Evolutionary conservation across 1,140 invertebrate genomes (phyloP).

Genomic region (Heliconius eleuchia): DNA sequence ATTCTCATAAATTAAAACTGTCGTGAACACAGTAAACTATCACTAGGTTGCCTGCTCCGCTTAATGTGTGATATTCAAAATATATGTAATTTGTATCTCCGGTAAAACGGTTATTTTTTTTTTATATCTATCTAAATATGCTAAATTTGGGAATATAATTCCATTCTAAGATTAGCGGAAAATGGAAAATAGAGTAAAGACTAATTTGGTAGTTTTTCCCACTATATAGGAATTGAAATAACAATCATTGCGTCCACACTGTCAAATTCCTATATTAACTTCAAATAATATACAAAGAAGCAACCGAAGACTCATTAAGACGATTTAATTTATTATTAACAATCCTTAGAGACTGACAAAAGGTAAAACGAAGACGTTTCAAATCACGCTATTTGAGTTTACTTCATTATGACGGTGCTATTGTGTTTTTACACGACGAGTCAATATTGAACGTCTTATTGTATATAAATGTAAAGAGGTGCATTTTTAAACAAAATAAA

Average conservation of each 20-base stretch:
- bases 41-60: no score
- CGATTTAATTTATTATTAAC: constrained; percentile 4
- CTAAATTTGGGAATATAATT: no score
- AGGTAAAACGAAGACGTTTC: constrained; percentile 4
- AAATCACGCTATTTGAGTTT: constrained; percentile 5
- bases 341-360: not conserved
- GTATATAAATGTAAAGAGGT: not conserved
- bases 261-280: not conserved
- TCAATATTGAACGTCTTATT: constrained; percentile 1
- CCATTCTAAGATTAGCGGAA: no score
- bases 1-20: no score
- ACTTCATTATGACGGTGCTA: constrained; percentile 8
- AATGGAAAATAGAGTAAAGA: not conserved
- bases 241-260: not conserved
- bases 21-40: no score
- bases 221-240: not conserved
- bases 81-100: no score
- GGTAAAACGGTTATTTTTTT: no score
- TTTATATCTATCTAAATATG: no score
- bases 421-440: constrained; percentile 2
- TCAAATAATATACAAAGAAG: not conserved
- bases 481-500: not conserved
- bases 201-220: not conserved
- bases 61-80: no score
- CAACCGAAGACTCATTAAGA: not conserved